Base-by-base conservation (phyloP, 2,797 vertebrate species). In the Alexandromys oeconomus region DNA sequence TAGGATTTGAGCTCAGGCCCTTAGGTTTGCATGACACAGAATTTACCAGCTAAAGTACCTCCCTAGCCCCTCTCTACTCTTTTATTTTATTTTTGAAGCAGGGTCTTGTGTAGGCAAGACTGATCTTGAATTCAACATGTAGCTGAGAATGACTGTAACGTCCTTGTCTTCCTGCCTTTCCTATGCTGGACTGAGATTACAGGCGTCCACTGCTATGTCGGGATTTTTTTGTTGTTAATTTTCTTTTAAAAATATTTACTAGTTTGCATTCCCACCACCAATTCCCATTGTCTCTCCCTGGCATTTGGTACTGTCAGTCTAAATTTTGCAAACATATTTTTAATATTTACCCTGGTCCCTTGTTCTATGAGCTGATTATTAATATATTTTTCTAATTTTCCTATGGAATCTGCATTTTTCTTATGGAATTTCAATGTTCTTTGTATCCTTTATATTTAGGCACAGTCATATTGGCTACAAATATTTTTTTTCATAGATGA, bases 311-410 rank as follows among this genome's bases (percentile, higher is more conserved):
- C 17, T 88, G 51, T 90, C 37, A 34, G 31, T 94, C 78, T 76
- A 79, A 92, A 77, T 69, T 92, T 84, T 87, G 86, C 25, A 91
- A 95, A 85, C 10, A 37, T 59, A 48, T 87, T 77, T 88, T 92
- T 29, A 94, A 89, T 63, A 91, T 94, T 27, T 46, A 71, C 3
- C 43, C 54, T 65, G 37, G 4, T 65, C 89, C 87, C 31, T 93
- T 91, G 11, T 27, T 95, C 9, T 46, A 1, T 78, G 29, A 71
- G 9, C 87, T 93, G 31, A 2, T 54, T 93, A 57, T 73, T 76
- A 89, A 65, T 61, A 82, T 51, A 12, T 14, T 74, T 84, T 96
- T 29, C 46, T 87, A 82, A 80, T 65, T 80, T 94, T 84, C 34
- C 43, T 67, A 10, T 51, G 48, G 37, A 43, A 34, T 91, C 43